These are phyloP conservation scores for Falco peregrinus DNA, from an alignment of 2,797 vertebrate species.

Conservation along the genomic window DNA sequence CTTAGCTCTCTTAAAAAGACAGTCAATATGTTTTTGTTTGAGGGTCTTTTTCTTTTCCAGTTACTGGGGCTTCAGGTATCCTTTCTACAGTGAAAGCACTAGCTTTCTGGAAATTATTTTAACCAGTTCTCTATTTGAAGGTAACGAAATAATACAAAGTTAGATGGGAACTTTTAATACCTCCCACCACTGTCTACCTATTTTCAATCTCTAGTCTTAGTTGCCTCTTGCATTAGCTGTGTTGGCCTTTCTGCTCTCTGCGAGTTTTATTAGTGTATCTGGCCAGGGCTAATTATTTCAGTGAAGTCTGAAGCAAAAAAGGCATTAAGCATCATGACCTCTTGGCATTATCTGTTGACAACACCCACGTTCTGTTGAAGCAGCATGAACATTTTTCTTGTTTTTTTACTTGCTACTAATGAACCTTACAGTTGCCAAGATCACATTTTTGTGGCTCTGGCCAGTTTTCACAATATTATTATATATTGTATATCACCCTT, in stretches of 20 bases:
- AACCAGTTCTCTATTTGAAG: neutral
- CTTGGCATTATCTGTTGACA: neutral
- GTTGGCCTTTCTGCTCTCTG: neutral
- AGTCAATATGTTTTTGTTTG: rapidly evolving
- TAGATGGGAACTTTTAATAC: neutral
- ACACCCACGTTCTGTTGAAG: neutral
- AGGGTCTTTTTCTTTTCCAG: neutral
- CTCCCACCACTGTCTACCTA: neutral
- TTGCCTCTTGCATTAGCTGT: neutral
- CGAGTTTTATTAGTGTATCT: neutral
- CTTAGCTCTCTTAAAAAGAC: neutral
- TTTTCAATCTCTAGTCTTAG: neutral
- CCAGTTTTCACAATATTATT: neutral
- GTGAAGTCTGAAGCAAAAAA: neutral
- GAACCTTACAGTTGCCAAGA: neutral
- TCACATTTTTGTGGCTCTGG: neutral
- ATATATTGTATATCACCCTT: neutral
- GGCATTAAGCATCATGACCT: neutral
- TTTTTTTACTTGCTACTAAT: neutral
- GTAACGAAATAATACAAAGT: neutral
- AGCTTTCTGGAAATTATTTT: neutral
- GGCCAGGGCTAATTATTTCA: neutral
- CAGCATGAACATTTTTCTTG: neutral
- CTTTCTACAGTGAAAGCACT: neutral
- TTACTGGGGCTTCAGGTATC: neutral